These are phyloP conservation scores for Corydoras maculifer DNA, from an alignment of 2,113 vertebrate genomes.

Conservation along the genomic window DNA sequence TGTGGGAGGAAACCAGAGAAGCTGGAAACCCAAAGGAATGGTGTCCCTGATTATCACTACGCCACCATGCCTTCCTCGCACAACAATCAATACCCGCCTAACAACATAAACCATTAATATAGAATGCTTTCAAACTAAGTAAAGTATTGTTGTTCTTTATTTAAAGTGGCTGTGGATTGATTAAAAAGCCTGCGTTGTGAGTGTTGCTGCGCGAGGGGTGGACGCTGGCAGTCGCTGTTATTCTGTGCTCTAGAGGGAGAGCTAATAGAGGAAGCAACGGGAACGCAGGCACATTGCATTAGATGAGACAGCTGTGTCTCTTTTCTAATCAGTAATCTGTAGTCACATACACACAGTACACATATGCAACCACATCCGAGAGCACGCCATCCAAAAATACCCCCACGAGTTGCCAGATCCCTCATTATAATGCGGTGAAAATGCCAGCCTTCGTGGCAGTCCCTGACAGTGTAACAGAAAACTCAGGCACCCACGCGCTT, in stretches of 20 bases:
- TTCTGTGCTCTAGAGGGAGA: conserved; percentile 22
- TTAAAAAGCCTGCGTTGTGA: background rate
- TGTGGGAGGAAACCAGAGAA: no score
- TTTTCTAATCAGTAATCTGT: conserved; percentile 43
- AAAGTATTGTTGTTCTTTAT: no score
- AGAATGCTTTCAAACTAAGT: no score
- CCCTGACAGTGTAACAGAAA: conserved; percentile 8
- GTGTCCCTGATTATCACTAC: no score
- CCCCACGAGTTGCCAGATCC: background rate
- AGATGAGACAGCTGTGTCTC: conserved; percentile 55
- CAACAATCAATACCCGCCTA: background rate
- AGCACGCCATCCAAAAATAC: conserved; percentile 8
- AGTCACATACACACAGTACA: conserved; percentile 17
- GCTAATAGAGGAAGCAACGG: conserved; percentile 37
- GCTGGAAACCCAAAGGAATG: no score
- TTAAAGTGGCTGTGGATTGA: no score
- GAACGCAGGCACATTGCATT: conserved; percentile 56
- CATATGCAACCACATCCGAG: conserved; percentile 21
- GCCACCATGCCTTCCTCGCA: no score
- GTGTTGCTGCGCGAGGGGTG: background rate
- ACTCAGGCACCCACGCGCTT: conserved; percentile 2
- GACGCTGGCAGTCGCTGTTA: conserved; percentile 1
- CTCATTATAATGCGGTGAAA: conserved; percentile 24
- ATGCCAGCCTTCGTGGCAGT: conserved; percentile 11
- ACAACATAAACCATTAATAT: no score